Base-by-base conservation (phyloP, 2,797 vertebrate genomes). In the Cossypha heuglini region DNA sequence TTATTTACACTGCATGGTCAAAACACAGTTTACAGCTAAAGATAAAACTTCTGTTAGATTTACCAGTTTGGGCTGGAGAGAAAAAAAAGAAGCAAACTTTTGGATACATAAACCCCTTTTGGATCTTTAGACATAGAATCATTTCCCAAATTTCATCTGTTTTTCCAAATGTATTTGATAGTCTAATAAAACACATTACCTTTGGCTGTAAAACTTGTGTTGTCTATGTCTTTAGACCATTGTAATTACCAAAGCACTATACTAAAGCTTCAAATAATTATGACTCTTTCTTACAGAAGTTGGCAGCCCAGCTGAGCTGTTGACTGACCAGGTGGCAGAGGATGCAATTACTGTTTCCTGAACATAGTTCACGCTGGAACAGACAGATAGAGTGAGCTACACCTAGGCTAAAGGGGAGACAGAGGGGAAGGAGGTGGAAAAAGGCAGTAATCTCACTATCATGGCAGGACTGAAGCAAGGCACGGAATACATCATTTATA, bases 301-400 rank as follows among this genome's bases (percentile, higher is more conserved):
- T 22, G 98, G 98, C 52, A 97, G 97, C 78, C 98, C 97, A 33
- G 48, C 96, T 97, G 48, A 49, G 48, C 48, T 49, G 16, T 28
- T 49, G 26, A 49, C 48, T 49, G 48, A 49, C 48, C 48, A 49
- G 48, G 48, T 28, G 26, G 16, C 25, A 49, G 48, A 49, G 48
- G 48, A 49, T 49, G 48, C 48, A 49, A 17, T 49, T 49, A 49
- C 48, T 49, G 48, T 49, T 49, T 49, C 16, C 48, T 49, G 48
- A 49, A 17, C 48, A 28, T 16, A 28, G 16, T 49, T 16, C 48
- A 28, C 16, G 48, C 26, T 49, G 28, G 48, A 49, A 28, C 48
- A 49, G 25, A 49, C 48, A 49, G 48, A 48, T 6, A 48, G 48
- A 49, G 48, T 17, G 48, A 49, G 25, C 26, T 16, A 49, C 26